These are phyloP conservation scores for Drosophila merina DNA, from an alignment of 2,888 invertebrate species.

Conservation along the genomic window DNA sequence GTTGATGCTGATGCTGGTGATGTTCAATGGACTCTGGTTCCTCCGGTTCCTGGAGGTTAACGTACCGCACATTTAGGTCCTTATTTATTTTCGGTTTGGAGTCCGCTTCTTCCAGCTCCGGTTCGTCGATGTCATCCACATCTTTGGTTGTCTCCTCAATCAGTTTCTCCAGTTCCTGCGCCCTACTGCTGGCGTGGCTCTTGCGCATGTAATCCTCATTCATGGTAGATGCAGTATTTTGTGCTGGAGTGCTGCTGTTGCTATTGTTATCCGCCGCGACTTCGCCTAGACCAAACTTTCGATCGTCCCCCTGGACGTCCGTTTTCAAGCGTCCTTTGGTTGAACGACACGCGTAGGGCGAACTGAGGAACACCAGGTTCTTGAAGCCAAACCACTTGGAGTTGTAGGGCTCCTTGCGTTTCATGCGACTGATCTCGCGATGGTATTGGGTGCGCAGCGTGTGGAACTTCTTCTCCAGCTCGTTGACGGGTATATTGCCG, in stretches of 20 bases:
- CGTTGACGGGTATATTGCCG: constrained; percentile 83
- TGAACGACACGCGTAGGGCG: constrained; percentile 84
- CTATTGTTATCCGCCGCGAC: constrained; percentile 54
- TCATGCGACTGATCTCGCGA: constrained; percentile 86
- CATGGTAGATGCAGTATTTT: constrained; percentile 47
- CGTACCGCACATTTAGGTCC: constrained; percentile 68
- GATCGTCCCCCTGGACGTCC: constrained; percentile 79
- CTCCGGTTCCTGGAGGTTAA: constrained; percentile 54
- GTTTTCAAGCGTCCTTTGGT: constrained; percentile 80
- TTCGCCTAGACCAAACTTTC: constrained; percentile 80
- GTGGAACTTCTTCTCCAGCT: constrained; percentile 87
- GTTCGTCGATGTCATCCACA: constrained; percentile 81
- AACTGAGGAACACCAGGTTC: constrained; percentile 86
- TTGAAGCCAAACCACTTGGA: constrained; percentile 86
- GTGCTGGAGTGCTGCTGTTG: constrained; percentile 41
- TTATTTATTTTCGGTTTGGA: constrained; percentile 80
- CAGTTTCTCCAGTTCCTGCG: constrained; percentile 82
- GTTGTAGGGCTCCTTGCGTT: constrained; percentile 85
- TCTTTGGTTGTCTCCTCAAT: constrained; percentile 84
- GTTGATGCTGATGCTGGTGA: constrained; percentile 60
- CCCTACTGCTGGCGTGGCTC: constrained; percentile 69
- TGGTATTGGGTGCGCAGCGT: constrained; percentile 87
- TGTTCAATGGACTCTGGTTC: constrained; percentile 64
- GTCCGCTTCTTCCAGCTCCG: constrained; percentile 66
- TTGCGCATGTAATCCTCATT: constrained; percentile 78